A percentile compares a stretch with the other conserved stretches of the same genome.
These are phyloP conservation scores for Amphipoea lucens DNA, from an alignment of 2,888 invertebrate genomes.

Conservation along the genomic window DNA sequence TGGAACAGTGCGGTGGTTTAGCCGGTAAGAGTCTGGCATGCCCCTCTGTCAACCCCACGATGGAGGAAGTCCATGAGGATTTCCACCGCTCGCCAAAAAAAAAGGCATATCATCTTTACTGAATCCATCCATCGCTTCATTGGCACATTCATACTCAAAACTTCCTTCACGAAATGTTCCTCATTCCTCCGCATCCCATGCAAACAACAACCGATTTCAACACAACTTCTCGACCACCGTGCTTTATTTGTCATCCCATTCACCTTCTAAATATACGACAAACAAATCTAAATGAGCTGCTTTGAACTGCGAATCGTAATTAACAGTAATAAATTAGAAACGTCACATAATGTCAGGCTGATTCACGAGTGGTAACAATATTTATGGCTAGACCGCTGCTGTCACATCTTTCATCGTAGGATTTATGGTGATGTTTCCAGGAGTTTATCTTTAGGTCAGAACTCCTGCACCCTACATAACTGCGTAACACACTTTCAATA, in stretches of 20 bases:
- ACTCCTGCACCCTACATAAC: background rate
- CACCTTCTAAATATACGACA: constrained; percentile 31
- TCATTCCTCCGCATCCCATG: background rate
- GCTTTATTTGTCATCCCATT: constrained; percentile 4
- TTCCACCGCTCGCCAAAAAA: too few relatives aligned
- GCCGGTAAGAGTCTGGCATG: too few relatives aligned
- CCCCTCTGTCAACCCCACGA: too few relatives aligned
- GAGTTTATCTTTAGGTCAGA: constrained; percentile 18
- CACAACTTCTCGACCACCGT: background rate
- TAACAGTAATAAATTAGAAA: constrained; percentile 65
- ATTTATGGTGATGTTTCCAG: constrained; percentile 43
- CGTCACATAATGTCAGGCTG: constrained; percentile 59
- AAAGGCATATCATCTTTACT: background rate
- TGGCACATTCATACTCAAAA: background rate
- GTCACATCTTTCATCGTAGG: constrained; percentile 43
- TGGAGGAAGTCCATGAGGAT: too few relatives aligned
- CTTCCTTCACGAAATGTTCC: background rate
- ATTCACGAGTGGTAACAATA: constrained; percentile 38
- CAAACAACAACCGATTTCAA: background rate
- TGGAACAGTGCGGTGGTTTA: too few relatives aligned
- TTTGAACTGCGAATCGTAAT: constrained; percentile 61
- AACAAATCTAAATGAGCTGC: constrained; percentile 24
- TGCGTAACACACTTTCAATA: too few relatives aligned
- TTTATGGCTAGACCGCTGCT: constrained; percentile 35
- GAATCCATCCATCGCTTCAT: background rate